Percentiles rank a stretch among this genome's conserved stretches.
phyloP scores from a whole-genome alignment of 2,888 invertebrate species.

The Acholoe squamosa region DNA sequence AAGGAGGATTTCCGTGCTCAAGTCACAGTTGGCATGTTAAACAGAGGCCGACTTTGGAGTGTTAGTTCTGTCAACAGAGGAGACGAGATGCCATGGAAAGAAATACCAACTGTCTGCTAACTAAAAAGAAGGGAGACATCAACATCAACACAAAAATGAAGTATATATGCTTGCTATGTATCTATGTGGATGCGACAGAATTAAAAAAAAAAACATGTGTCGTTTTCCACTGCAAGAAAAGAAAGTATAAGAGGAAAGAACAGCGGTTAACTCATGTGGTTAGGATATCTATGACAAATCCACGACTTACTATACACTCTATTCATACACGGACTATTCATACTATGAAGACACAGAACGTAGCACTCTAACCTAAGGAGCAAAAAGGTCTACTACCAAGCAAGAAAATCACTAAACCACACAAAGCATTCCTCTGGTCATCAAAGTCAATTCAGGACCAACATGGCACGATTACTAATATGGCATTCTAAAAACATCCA shows the following conservation, averaged over 20 bases:
- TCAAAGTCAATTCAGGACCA: not conserved
- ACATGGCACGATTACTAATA: no score
- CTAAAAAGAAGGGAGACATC: not conserved
- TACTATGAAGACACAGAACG: not conserved
- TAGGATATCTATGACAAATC: not conserved
- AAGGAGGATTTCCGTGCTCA: no score
- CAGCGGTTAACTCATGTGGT: not conserved
- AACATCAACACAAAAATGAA: not conserved
- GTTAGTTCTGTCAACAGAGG: no score
- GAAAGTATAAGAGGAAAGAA: slow-evolving; percentile 7
- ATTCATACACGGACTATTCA: not conserved
- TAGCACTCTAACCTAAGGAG: slow-evolving; percentile 5
- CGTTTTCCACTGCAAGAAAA: not conserved
- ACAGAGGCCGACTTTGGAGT: no score
- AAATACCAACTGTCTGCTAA: not conserved
- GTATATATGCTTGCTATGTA: not conserved
- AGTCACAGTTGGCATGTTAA: no score
- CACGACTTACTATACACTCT: not conserved
- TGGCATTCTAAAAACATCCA: no score
- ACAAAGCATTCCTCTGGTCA: not conserved
- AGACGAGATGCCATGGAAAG: not conserved
- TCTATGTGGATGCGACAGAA: not conserved
- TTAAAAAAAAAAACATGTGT: not conserved
- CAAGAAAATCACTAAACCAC: slow-evolving; percentile 2
- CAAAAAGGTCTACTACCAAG: not conserved